A percentile compares a stretch with the other conserved stretches of the same genome.
Evolutionary conservation across 2,888 invertebrate species (phyloP).

Genomic region (Perithous albicinctus): DNA sequence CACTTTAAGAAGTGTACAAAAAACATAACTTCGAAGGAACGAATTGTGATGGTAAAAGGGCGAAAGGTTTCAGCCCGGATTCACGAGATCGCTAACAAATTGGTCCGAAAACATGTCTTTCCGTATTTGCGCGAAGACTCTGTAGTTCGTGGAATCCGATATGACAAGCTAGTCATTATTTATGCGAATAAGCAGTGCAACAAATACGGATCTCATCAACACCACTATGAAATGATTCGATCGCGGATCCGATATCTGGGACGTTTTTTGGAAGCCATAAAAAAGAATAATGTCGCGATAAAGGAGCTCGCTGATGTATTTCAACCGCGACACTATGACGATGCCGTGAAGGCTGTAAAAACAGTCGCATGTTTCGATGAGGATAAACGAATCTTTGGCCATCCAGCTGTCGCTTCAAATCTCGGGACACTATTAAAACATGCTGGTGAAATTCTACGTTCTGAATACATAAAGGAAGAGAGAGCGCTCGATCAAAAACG

Average conservation of each 20-base stretch:
- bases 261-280: constrained; percentile 50
- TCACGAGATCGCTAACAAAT: neutral
- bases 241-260: neutral
- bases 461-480: constrained; percentile 44
- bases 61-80: neutral
- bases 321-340: constrained; percentile 50
- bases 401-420: constrained; percentile 44
- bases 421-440: constrained; percentile 55
- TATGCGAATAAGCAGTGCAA: neutral
- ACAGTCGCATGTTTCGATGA: constrained; percentile 43
- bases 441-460: constrained; percentile 43
- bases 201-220: neutral
- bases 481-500: constrained; percentile 5
- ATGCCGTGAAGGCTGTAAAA: constrained; percentile 41
- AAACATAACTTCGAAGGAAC: constrained; percentile 31
- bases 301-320: constrained; percentile 54
- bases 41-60: constrained; percentile 1
- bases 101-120: neutral
- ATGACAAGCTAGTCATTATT: neutral
- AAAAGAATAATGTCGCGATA: constrained; percentile 53
- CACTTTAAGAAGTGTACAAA: constrained; percentile 35
- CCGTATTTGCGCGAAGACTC: neutral
- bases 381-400: constrained; percentile 29
- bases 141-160: neutral
- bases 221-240: neutral